These are phyloP conservation scores for Rhea americana DNA, from an alignment of 2,113 vertebrate genomes.

Conservation along the genomic window DNA sequence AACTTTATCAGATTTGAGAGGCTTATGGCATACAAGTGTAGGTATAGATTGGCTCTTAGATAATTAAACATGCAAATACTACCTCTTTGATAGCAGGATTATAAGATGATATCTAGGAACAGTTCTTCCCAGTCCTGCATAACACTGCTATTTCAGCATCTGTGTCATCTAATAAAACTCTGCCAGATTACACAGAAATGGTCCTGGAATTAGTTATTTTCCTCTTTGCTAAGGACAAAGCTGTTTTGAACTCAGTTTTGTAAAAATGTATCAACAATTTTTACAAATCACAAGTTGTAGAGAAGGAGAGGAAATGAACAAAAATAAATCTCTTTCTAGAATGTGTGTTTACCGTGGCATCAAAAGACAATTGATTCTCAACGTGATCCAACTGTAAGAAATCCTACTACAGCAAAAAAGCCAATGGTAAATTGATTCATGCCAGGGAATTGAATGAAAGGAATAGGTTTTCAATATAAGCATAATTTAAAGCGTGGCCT, in stretches of 20 bases:
- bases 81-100: background rate
- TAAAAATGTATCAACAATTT: background rate
- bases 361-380: conserved; percentile 30
- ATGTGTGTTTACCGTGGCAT: background rate
- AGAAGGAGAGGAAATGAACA: background rate
- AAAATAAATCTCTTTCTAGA: background rate
- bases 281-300: background rate
- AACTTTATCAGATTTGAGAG: background rate
- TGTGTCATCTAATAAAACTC: background rate
- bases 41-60: background rate
- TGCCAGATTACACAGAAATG: background rate
- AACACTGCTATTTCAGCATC: background rate
- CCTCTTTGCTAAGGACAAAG: background rate
- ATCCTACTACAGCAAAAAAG: conserved; percentile 25
- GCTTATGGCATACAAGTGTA: background rate
- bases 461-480: conserved; percentile 50
- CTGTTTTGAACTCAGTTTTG: background rate
- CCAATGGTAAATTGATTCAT: conserved; percentile 35
- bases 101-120: background rate
- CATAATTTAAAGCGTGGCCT: conserved; percentile 37
- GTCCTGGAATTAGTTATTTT: background rate
- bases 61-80: background rate
- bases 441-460: conserved; percentile 47
- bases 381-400: conserved; percentile 18
- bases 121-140: background rate